A percentile compares a stretch with the other conserved stretches of the same genome.
These are phyloP conservation scores for Ornithoptera priamus DNA, from an alignment of 2,888 invertebrate species.

Conservation along the genomic window DNA sequence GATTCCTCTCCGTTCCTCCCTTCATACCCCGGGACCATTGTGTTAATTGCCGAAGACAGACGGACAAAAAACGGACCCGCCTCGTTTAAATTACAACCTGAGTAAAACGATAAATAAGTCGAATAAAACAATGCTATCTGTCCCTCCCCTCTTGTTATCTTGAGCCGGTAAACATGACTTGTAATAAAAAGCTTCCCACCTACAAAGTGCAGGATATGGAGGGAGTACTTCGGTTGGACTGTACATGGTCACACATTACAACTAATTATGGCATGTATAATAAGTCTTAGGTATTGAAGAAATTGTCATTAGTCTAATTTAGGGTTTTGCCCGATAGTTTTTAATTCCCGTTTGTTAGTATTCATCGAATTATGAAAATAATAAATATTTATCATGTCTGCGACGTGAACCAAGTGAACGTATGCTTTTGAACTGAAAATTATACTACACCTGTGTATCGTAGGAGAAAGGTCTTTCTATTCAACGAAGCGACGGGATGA, in stretches of 20 bases:
- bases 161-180: constrained; percentile 48
- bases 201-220: constrained; percentile 46
- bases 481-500: too few relatives aligned
- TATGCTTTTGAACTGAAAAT: too few relatives aligned
- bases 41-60: constrained; percentile 57
- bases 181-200: constrained; percentile 62
- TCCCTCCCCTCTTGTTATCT: constrained; percentile 44
- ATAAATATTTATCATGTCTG: not conserved
- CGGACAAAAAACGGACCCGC: constrained; percentile 50
- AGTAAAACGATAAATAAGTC: constrained; percentile 57
- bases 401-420: not conserved
- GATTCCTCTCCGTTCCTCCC: constrained; percentile 38
- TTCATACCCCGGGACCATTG: constrained; percentile 45
- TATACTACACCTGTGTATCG: too few relatives aligned
- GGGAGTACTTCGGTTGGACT: constrained; percentile 34
- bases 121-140: constrained; percentile 45
- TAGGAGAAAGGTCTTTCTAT: too few relatives aligned
- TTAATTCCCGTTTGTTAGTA: not conserved
- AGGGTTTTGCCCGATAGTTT: not conserved
- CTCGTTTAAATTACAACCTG: constrained; percentile 57
- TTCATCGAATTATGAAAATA: not conserved
- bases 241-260: constrained; percentile 50
- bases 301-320: constrained; percentile 6
- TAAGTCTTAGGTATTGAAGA: not conserved
- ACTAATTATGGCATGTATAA: constrained; percentile 20